Evolutionary conservation across 2,113 vertebrate species (phyloP).

Genomic region (Ancistrus triradiatus): DNA sequence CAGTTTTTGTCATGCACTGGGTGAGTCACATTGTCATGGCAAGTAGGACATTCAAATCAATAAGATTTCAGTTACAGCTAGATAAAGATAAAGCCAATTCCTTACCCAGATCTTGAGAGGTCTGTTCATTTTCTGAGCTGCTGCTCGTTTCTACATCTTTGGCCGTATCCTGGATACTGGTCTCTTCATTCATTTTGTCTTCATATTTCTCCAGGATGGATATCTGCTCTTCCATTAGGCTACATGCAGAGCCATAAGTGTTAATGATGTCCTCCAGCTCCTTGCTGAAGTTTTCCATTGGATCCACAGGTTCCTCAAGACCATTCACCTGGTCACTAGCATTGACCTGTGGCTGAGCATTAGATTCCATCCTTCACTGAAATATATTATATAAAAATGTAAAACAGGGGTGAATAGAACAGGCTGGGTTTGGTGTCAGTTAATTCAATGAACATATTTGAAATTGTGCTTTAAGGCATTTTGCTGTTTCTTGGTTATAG

Average conservation of each 20-base stretch:
- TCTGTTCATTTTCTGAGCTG: conserved; percentile 65
- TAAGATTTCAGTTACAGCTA: too few relatives aligned
- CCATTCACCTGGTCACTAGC: conserved; percentile 22
- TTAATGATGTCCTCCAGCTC: conserved; percentile 87
- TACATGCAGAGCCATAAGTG: conserved; percentile 66
- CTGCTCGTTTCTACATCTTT: conserved; percentile 57
- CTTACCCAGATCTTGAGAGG: conserved; percentile 75
- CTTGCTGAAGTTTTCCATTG: conserved; percentile 73
- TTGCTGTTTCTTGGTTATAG: too few relatives aligned
- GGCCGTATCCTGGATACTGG: conserved; percentile 53
- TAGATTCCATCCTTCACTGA: conserved; percentile 65
- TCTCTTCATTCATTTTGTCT: conserved; percentile 41
- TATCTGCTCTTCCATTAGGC: conserved; percentile 53
- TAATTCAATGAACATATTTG: too few relatives aligned
- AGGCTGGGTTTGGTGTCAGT: too few relatives aligned
- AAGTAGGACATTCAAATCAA: neutral
- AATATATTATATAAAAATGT: too few relatives aligned
- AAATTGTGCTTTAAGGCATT: too few relatives aligned
- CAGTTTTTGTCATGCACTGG: too few relatives aligned
- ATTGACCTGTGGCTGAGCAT: conserved; percentile 44
- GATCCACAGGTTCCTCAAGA: conserved; percentile 48
- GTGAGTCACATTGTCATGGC: too few relatives aligned
- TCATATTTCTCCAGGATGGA: conserved; percentile 42
- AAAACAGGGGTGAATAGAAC: too few relatives aligned
- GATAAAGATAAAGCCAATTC: neutral